Evolutionary conservation across 2,888 invertebrate genomes (phyloP).

Genomic region (Noctua fimbriata): DNA sequence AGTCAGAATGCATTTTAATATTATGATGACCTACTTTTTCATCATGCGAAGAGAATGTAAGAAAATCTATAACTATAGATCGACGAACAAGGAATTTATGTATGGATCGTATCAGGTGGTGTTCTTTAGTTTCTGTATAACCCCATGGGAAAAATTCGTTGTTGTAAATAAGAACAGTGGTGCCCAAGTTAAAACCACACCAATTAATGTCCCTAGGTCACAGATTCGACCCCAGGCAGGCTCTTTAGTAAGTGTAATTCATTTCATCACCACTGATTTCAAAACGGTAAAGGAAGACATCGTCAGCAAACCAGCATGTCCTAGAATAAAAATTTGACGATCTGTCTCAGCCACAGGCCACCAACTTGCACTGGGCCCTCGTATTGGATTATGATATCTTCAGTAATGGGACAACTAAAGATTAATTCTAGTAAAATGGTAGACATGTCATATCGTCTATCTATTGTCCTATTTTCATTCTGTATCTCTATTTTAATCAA

Average conservation of each 20-base stretch:
- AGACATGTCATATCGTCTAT: neutral
- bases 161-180: no score
- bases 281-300: neutral
- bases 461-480: neutral
- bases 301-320: neutral
- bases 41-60: neutral
- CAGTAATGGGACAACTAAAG: neutral
- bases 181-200: neutral
- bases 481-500: neutral
- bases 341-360: neutral
- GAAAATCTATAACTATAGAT: neutral
- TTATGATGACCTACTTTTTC: neutral
- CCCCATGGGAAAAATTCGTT: no score
- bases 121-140: no score
- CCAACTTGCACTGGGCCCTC: neutral
- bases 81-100: neutral
- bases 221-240: neutral
- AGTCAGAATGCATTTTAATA: slow-evolving; percentile 18
- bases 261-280: neutral
- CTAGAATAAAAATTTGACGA: neutral
- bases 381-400: neutral
- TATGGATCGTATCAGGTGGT: no score
- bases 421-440: neutral
- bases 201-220: neutral
- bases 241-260: neutral